Conservation (phyloP, 2,888 invertebrate genomes). For the Chrysolina oricalcia region DNA sequence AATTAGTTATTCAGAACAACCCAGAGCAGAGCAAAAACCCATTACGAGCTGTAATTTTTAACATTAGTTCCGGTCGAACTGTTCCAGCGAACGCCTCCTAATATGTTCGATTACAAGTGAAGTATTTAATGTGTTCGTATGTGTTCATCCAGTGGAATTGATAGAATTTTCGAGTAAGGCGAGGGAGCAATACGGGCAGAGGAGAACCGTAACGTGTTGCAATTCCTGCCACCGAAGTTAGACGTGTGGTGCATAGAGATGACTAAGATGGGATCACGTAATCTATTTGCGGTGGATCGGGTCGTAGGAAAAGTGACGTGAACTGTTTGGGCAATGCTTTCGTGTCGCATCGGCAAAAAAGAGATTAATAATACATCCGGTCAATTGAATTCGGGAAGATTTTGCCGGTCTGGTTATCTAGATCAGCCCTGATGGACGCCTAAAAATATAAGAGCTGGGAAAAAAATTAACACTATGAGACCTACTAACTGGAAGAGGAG, state of each 20-base stretch:
- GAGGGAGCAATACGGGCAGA: constrained; percentile 31
- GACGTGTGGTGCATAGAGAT: constrained; percentile 67
- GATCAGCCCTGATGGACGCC: no score
- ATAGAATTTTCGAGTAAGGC: constrained; percentile 56
- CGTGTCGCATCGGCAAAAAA: constrained; percentile 65
- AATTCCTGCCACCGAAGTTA: constrained; percentile 62
- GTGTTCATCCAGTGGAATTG: constrained; percentile 61
- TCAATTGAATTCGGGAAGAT: constrained; percentile 13
- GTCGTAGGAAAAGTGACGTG: constrained; percentile 57
- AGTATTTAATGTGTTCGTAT: constrained; percentile 58
- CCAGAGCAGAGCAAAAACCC: not conserved
- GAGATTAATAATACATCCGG: constrained; percentile 65
- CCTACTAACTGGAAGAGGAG: no score
- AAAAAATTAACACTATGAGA: no score
- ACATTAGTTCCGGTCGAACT: constrained; percentile 39
- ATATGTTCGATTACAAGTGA: constrained; percentile 47
- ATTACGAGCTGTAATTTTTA: constrained; percentile 32
- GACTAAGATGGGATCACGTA: constrained; percentile 70
- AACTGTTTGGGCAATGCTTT: constrained; percentile 64
- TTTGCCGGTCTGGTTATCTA: not conserved
- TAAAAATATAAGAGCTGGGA: no score
- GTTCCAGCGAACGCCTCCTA: constrained; percentile 33
- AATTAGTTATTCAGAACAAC: not conserved
- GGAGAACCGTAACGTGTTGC: constrained; percentile 65
- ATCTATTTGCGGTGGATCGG: constrained; percentile 70